Percentiles rank a stretch among this genome's conserved stretches.
phyloP scores from a whole-genome alignment of 2,888 invertebrate species.

The Calameuta filiformis region DNA sequence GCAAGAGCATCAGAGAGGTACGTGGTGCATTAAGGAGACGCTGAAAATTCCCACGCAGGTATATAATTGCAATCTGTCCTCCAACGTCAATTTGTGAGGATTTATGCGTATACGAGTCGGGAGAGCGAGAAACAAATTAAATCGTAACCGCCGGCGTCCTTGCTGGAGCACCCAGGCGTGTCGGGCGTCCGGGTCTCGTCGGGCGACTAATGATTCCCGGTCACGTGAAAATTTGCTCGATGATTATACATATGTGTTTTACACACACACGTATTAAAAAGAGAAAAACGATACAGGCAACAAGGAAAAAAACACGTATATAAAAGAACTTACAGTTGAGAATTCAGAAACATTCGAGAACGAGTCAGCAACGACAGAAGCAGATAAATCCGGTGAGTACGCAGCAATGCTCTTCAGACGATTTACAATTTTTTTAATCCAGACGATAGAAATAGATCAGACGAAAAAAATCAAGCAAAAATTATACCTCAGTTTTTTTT shows the following conservation, averaged over 20 bases:
- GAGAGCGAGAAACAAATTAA: neutral
- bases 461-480: neutral
- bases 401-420: neutral
- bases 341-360: neutral
- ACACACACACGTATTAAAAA: neutral
- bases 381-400: neutral
- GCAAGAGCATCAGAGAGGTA: neutral
- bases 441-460: neutral
- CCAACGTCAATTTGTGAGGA: neutral
- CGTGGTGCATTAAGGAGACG: neutral
- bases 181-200: slow-evolving; percentile 18
- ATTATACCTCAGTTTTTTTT: neutral
- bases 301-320: neutral
- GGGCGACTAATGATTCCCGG: slow-evolving; percentile 25
- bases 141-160: neutral
- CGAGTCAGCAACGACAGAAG: neutral
- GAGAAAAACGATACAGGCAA: neutral
- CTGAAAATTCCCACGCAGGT: neutral
- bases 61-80: neutral
- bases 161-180: slow-evolving; percentile 28
- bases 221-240: neutral
- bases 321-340: neutral
- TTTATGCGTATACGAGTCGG: neutral
- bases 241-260: neutral
- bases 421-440: neutral